Conservation (phyloP, 1,140 invertebrate species). For the Brachionus manjavacas region DNA sequence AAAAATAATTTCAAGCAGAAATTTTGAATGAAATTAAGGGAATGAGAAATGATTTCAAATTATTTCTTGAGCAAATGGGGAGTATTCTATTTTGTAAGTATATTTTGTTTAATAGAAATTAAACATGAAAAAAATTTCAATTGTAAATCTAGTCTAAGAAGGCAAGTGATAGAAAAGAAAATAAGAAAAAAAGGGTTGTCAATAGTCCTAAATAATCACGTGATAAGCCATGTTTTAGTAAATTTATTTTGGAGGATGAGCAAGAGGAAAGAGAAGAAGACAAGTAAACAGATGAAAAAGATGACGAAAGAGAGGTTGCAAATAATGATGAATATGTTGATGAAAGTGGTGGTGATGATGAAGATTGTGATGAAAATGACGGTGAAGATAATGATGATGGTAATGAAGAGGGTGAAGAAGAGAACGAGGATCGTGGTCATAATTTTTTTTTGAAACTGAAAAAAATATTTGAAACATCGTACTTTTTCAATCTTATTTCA, state of each 20-base stretch:
- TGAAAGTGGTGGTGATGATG: not conserved
- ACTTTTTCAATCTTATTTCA: too few relatives aligned
- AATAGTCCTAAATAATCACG: not conserved
- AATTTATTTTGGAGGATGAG: not conserved
- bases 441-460: too few relatives aligned
- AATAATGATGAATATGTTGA: not conserved
- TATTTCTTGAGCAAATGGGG: too few relatives aligned
- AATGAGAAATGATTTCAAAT: not conserved
- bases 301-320: not conserved
- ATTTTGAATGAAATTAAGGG: not conserved
- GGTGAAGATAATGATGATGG: not conserved
- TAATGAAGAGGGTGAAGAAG: not conserved
- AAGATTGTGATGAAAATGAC: not conserved
- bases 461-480: too few relatives aligned
- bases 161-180: not conserved
- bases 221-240: not conserved
- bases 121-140: not conserved
- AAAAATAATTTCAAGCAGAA: not conserved
- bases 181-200: not conserved
- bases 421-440: too few relatives aligned
- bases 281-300: not conserved
- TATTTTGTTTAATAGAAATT: not conserved
- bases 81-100: not conserved
- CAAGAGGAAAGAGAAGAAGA: not conserved
- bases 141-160: not conserved